Percentiles rank a stretch among this genome's conserved stretches.
Conservation (phyloP, 2,888 invertebrate genomes). For the Abrostola tripartita region DNA sequence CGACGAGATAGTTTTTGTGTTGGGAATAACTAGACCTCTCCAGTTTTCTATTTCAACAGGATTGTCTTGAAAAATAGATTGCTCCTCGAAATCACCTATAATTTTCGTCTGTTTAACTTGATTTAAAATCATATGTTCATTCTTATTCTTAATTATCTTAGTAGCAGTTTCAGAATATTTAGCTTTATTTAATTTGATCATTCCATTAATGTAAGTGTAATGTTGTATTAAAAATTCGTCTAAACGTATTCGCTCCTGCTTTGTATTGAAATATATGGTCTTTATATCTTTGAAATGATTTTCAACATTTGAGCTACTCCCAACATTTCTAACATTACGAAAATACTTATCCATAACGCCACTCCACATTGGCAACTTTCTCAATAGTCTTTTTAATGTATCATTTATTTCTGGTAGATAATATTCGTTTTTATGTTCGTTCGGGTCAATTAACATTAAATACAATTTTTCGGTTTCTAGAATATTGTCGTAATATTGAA, state of each 20-base stretch:
- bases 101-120: too few species aligned
- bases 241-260: conserved; percentile 29
- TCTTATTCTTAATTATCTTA: conserved; percentile 8
- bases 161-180: conserved; percentile 13
- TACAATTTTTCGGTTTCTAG: conserved; percentile 36
- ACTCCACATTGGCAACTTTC: conserved; percentile 35
- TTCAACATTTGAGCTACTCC: conserved; percentile 38
- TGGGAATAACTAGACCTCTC: conserved; percentile 24
- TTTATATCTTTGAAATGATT: conserved; percentile 41
- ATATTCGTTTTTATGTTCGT: conserved; percentile 30
- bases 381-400: conserved; percentile 33
- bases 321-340: conserved; percentile 20
- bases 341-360: conserved; percentile 31
- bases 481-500: conserved; percentile 25
- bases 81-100: conserved; percentile 19
- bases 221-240: conserved; percentile 38
- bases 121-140: too few species aligned
- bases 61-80: conserved; percentile 24
- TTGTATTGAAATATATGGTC: conserved; percentile 33
- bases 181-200: conserved; percentile 28
- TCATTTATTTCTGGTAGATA: conserved; percentile 25
- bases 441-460: conserved; percentile 24
- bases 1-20: conserved; percentile 20
- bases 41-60: conserved; percentile 26
- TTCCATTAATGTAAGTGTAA: conserved; percentile 26